These are phyloP conservation scores for Pachycephala philippinensis DNA, from an alignment of 2,113 vertebrate species.

Conservation along the genomic window DNA sequence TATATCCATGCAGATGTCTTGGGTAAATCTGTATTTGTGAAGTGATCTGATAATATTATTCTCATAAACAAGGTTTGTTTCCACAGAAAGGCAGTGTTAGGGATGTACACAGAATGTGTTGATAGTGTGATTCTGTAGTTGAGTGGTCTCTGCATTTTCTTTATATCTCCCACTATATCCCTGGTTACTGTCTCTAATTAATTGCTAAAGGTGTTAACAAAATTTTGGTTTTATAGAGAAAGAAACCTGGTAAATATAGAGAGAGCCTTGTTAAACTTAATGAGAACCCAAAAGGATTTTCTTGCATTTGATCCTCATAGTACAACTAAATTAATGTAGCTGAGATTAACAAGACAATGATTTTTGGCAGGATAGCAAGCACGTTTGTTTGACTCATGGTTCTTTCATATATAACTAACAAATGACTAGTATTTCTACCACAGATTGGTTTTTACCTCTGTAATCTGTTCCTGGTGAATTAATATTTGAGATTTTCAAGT, in stretches of 20 bases:
- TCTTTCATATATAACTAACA: background rate
- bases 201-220: background rate
- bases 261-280: background rate
- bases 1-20: background rate
- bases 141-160: background rate
- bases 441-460: background rate
- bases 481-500: background rate
- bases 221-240: background rate
- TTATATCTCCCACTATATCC: background rate
- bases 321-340: background rate
- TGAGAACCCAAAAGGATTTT: background rate
- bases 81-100: background rate
- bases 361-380: conserved; percentile 2
- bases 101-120: background rate
- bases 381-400: background rate
- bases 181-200: background rate
- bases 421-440: background rate
- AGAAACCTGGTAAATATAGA: background rate
- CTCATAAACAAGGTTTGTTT: background rate
- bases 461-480: background rate
- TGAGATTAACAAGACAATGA: conserved; percentile 12
- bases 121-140: background rate
- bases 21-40: background rate
- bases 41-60: background rate
- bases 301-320: background rate